A percentile compares a stretch with the other conserved stretches of the same genome.
Conservation (phyloP, 2,113 vertebrate genomes). For the Propithecus coquereli region DNA sequence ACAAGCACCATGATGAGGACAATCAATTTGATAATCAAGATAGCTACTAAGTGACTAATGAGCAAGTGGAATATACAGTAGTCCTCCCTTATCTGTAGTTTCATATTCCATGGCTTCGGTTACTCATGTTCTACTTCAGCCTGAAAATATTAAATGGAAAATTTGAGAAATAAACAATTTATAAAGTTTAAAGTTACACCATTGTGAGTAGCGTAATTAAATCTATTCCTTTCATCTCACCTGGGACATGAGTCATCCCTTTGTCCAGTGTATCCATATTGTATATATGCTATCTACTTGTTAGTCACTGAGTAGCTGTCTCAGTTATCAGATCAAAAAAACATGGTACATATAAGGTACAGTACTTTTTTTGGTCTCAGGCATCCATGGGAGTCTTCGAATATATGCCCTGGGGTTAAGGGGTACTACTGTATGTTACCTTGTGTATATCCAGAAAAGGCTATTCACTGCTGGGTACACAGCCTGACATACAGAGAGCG, state of each 20-base stretch:
- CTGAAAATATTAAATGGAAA: neutral
- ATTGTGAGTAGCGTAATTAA: neutral
- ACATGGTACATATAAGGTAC: neutral
- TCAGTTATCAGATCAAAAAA: neutral
- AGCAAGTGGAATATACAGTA: too few species aligned
- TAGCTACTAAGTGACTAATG: neutral
- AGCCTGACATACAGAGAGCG: neutral
- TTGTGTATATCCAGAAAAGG: neutral
- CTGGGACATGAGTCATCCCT: neutral
- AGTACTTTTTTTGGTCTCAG: neutral
- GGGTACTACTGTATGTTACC: neutral
- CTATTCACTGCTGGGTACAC: too few species aligned
- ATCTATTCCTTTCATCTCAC: neutral
- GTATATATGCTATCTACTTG: neutral
- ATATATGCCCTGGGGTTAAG: neutral
- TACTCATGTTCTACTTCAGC: neutral
- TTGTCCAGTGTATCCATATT: neutral
- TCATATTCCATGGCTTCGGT: neutral
- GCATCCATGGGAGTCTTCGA: neutral
- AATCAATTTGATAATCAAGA: neutral
- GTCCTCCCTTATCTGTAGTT: rapidly evolving
- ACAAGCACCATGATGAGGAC: too few species aligned
- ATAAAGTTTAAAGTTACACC: neutral
- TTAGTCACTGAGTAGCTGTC: neutral
- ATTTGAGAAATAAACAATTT: neutral